Evolutionary conservation across 2,888 invertebrate genomes (phyloP).

Genomic region (Phyllotreta cruciferae): DNA sequence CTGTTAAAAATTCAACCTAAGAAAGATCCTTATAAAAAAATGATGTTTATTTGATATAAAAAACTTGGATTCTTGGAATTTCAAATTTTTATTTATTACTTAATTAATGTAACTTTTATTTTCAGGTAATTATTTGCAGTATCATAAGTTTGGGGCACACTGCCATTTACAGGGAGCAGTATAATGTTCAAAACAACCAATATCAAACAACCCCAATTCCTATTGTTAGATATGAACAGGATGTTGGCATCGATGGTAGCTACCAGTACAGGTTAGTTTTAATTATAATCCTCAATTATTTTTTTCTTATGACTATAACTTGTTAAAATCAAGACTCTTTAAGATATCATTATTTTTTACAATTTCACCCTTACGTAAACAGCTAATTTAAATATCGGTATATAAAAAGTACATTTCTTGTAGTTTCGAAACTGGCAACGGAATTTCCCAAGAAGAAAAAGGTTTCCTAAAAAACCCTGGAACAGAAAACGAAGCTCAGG

Average conservation of each 20-base stretch:
- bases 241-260: conserved; percentile 61
- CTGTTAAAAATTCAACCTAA: too few relatives aligned
- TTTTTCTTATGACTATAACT: background rate
- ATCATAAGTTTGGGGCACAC: background rate
- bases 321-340: too few relatives aligned
- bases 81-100: too few relatives aligned
- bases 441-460: conserved; percentile 60
- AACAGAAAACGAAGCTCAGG: conserved; percentile 47
- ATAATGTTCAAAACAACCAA: background rate
- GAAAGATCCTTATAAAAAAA: too few relatives aligned
- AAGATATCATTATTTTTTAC: background rate
- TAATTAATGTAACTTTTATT: too few relatives aligned
- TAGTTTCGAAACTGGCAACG: conserved; percentile 64
- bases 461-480: conserved; percentile 48
- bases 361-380: too few relatives aligned
- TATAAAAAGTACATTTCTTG: conserved; percentile 2
- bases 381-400: too few relatives aligned
- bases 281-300: background rate
- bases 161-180: conserved; percentile 5
- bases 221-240: conserved; percentile 53
- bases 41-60: too few relatives aligned
- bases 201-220: conserved; percentile 39
- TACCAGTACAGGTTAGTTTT: conserved; percentile 53
- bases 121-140: conserved; percentile 9
- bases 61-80: too few relatives aligned